Base-by-base conservation (phyloP, 2,888 invertebrate genomes). In the Tribolium freemani region DNA sequence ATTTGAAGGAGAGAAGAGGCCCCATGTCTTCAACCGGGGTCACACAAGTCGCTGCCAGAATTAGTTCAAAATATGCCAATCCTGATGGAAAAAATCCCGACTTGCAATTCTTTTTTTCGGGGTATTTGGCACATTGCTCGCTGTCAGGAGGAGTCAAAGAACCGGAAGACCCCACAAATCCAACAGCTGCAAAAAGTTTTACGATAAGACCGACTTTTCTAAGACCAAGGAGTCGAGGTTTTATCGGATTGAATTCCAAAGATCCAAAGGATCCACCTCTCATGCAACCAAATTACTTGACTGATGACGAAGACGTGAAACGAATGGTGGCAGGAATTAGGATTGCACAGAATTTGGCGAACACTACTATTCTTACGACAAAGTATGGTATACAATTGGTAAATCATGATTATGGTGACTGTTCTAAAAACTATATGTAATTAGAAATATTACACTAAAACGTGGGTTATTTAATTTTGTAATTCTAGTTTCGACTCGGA, bases 241-340 rank as follows among this genome's bases (percentile, higher is more conserved):
- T 88, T 79, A 76, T 92, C 2, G 87, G 88, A 3, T 86, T 96
- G 38, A 88, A 88, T 61, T 91, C 91, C 0, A 88, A 88, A 20
- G 89, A 95, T 84, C 94, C 95, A 0, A 82, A 89, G n/a, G 89
- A 89, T 2, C 88, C 91, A 46, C 95, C 95, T 0, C 73, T 90
- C 11, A 91, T 96, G 83, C 89, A 92, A 76, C 93, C 93, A 0
- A 94, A 94, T 84, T 95, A 95, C 84, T 88, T 94, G 78, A 85
- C 87, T 3, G 89, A 92, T 11, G 89, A 90, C 0, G 87, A 91
- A 75, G 95, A 95, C 77, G 80, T 90, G 3, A 87, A 89, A 1
- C 88, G 89, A 2, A 79, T 93, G 2, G 87, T 91, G 0, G 91
- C 92, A 50, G 93, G 90, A 0, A 88, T 91, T 1, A 1, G 87